Evolutionary conservation across 2,888 invertebrate genomes (phyloP).

Genomic region (Caenorhabditis doughertyi): DNA sequence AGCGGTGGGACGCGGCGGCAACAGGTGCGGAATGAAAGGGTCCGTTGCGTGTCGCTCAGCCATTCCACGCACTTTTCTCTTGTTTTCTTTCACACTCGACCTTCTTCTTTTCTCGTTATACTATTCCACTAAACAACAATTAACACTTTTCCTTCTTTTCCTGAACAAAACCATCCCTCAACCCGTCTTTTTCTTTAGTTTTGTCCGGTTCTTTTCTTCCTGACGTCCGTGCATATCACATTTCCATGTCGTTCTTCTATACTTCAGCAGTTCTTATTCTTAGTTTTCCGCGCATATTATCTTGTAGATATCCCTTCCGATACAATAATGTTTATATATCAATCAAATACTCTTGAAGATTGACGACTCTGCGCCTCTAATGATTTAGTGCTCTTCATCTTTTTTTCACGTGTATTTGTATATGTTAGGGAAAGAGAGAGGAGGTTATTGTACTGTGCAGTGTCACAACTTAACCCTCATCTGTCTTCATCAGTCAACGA

Average conservation of each 20-base stretch:
- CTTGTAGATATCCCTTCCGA: conserved; percentile 52
- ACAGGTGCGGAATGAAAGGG: conserved; percentile 49
- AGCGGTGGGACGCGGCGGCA: conserved; percentile 33
- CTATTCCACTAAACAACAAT: conserved; percentile 38
- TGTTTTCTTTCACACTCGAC: conserved; percentile 31
- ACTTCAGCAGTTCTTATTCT: conserved; percentile 20
- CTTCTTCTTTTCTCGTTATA: conserved; percentile 33
- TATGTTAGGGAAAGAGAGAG: neutral
- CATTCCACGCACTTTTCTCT: conserved; percentile 63
- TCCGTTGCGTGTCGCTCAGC: conserved; percentile 58
- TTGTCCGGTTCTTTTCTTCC: conserved; percentile 9
- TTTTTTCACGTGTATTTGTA: conserved; percentile 16
- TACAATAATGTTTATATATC: conserved; percentile 62
- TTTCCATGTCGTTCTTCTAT: conserved; percentile 23
- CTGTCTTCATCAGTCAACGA: conserved; percentile 27
- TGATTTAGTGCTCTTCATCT: conserved; percentile 29
- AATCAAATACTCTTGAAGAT: conserved; percentile 48
- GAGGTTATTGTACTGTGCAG: conserved; percentile 40
- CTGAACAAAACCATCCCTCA: conserved; percentile 13
- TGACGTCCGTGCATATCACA: conserved; percentile 52
- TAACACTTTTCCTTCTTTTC: conserved; percentile 41
- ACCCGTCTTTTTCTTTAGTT: conserved; percentile 1
- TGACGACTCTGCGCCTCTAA: conserved; percentile 40
- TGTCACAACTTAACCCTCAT: conserved; percentile 15
- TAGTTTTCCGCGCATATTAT: conserved; percentile 35